A percentile compares a stretch with the other conserved stretches of the same genome.
phyloP scores from a whole-genome alignment of 2,888 invertebrate species.

The Stenodema calcarata region DNA sequence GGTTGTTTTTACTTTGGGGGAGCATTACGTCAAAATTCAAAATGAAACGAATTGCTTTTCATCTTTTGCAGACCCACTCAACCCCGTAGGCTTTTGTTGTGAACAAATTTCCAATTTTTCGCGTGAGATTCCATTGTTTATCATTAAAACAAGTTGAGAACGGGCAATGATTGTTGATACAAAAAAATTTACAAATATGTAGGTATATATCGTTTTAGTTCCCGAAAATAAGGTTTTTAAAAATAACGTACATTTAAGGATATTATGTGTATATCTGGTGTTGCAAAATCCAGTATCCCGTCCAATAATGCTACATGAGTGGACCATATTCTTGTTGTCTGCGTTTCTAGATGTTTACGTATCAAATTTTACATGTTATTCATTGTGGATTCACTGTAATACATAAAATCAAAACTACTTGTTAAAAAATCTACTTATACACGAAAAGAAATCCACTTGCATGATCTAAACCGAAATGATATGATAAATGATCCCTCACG shows the following conservation, averaged over 20 bases:
- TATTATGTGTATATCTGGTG: slow-evolving; percentile 41
- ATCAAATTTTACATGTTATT: slow-evolving; percentile 34
- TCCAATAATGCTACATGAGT: slow-evolving; percentile 51
- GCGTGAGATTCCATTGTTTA: neutral
- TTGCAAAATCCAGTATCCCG: slow-evolving; percentile 53
- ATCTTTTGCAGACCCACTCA: no score
- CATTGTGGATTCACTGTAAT: slow-evolving; percentile 19
- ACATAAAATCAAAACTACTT: neutral
- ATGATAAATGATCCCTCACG: neutral
- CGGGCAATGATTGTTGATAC: slow-evolving; percentile 31
- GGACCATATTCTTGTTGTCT: slow-evolving; percentile 53
- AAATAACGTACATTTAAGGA: slow-evolving; percentile 3
- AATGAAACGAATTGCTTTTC: no score
- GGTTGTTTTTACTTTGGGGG: no score
- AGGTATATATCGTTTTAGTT: neutral
- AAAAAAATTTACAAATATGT: no score
- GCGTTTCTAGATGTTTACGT: slow-evolving; percentile 52
- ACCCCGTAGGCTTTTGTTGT: neutral
- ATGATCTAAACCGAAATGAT: neutral
- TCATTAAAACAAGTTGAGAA: neutral
- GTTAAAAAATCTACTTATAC: neutral
- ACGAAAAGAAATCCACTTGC: neutral
- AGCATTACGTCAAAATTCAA: no score
- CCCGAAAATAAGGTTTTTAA: slow-evolving; percentile 17
- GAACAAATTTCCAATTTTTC: neutral